Evolutionary conservation across 2,113 vertebrate genomes (phyloP).

Genomic region (Aphyosemion australe): DNA sequence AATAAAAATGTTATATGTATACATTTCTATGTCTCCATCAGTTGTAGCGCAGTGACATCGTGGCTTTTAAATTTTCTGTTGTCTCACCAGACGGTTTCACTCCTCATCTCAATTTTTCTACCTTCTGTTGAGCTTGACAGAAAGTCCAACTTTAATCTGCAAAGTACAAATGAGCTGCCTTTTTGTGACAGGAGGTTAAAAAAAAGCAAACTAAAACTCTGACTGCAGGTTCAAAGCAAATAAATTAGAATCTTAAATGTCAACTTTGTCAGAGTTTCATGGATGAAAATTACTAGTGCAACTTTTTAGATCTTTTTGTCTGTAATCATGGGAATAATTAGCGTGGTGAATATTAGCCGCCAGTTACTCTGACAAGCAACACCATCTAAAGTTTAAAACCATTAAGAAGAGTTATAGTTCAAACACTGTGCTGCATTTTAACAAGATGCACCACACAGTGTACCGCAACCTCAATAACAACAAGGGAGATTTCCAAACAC

Average conservation of each 20-base stretch:
- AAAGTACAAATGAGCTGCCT: too few relatives aligned
- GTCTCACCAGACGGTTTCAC: neutral
- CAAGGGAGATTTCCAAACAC: conserved; percentile 7
- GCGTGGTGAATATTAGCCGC: conserved; percentile 3
- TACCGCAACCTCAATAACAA: conserved; percentile 15
- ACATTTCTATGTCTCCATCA: too few relatives aligned
- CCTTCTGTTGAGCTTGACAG: too few relatives aligned
- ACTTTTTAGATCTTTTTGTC: conserved; percentile 11
- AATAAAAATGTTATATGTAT: too few relatives aligned
- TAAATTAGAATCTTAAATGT: neutral
- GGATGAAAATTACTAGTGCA: conserved; percentile 4
- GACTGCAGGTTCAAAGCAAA: conserved; percentile 2
- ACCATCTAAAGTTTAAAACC: conserved; percentile 20
- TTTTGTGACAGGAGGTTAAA: conserved; percentile 12
- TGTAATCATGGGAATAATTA: conserved; percentile 28
- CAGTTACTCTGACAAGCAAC: conserved; percentile 3
- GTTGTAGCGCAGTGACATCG: too few relatives aligned
- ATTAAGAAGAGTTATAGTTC: conserved; percentile 35
- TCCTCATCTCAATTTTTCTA: neutral
- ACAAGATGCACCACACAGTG: conserved; percentile 16
- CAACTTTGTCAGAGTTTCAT: neutral
- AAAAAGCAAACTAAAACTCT: neutral
- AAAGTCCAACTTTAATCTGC: too few relatives aligned
- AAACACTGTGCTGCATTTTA: conserved; percentile 32
- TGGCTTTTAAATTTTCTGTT: neutral